Evolutionary conservation across 2,797 vertebrate species (phyloP), one percentile per base, ranked within the genome.

Genomic region (Acanthornis magna): DNA sequence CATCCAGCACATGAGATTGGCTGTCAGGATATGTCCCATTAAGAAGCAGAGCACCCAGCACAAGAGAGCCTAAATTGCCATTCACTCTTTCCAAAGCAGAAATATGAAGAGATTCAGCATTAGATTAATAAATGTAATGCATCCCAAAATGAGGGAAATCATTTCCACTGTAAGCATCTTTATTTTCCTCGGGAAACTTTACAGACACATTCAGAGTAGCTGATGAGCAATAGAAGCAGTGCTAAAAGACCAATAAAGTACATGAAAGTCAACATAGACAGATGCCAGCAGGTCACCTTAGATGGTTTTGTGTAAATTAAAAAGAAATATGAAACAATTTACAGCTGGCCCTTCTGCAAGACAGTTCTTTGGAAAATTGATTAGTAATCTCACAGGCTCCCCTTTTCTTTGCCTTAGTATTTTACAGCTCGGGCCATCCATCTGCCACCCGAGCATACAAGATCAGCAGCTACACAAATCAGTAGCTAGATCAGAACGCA

Each of bases 311-410:
- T 85, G 94, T 95, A 88, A 94, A 95, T 93, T 90, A 84, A 84
- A 68, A 88, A 96, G 83, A 96, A 92, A 93, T 72, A 94, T 84
- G 88, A 55, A 95, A 94, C 82, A 54, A 88, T 92, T 88, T 96
- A 18, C 84, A 80, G 22, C 40, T 54, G 62, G 68, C 73, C 83
- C 86, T 94, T 67, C 72, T 85, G 66, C 42, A n/a, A 71, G 87
- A 45, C 74, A 91, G 75, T 75, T 85, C 91, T 88, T 92, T 68
- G 73, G 89, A 36, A 84, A 95, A 96, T 78, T 92, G 89, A 88
- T 92, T 72, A 75, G 88, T 38, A 88, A 88, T 90, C 82, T 93
- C 85, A 19, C 58, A 89, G 68, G 61, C 70, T 74, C 63, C 54
- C 61, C 85, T 85, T 89, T 43, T 25, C 50, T 78, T 88, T 91